Evolutionary conservation across 2,888 invertebrate species (phyloP).

Genomic region (Allolobophora icterica): DNA sequence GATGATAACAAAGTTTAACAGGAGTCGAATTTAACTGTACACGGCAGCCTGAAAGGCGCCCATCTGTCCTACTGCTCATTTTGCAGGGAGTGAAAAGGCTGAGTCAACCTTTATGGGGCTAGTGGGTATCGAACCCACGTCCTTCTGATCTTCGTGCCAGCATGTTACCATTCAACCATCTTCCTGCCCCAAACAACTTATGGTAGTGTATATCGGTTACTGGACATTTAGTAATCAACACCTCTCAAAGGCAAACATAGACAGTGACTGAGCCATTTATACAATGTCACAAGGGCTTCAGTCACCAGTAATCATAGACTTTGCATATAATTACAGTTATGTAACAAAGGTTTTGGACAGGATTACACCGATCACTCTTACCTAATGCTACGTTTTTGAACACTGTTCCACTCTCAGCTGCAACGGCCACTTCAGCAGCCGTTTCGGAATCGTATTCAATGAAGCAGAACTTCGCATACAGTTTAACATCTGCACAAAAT

Average conservation of each 20-base stretch:
- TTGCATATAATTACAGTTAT: not conserved
- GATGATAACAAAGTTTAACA: too few relatives aligned
- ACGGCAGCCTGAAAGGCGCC: too few relatives aligned
- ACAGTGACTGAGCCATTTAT: too few relatives aligned
- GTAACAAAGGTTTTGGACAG: not conserved
- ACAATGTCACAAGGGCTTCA: not conserved
- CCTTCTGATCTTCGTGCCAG: too few relatives aligned
- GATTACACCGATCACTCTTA: not conserved
- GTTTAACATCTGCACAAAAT: not conserved
- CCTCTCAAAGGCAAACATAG: too few relatives aligned
- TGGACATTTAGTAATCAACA: not conserved
- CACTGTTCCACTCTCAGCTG: conserved; percentile 17
- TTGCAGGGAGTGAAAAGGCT: too few relatives aligned
- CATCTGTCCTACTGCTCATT: too few relatives aligned
- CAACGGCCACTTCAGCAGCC: not conserved
- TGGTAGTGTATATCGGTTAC: not conserved
- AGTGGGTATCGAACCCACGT: too few relatives aligned
- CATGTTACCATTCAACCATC: too few relatives aligned
- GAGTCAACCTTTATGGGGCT: too few relatives aligned
- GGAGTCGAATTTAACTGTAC: too few relatives aligned
- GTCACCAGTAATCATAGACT: not conserved
- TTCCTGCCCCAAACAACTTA: not conserved
- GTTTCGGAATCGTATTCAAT: not conserved
- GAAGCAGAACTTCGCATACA: conserved; percentile 22
- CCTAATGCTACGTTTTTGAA: not conserved